Evolutionary conservation across 2,113 vertebrate genomes (phyloP), one percentile per base, ranked within the genome.

Genomic region (Hepsetus odoe): DNA sequence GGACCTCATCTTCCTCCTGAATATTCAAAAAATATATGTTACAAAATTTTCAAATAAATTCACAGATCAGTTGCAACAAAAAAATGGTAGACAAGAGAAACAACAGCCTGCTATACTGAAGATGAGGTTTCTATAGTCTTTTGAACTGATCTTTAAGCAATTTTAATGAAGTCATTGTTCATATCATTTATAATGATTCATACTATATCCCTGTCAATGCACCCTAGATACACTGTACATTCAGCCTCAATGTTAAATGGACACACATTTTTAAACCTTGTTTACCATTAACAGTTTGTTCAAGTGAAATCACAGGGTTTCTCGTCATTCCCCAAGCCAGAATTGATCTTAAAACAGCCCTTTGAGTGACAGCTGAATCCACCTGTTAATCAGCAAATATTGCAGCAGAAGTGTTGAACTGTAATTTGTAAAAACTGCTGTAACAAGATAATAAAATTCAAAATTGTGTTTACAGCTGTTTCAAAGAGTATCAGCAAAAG

Each of bases 1-100:
- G 95, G 59, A 97, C 95, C 88, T 97, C 95, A 83, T 97, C 95
- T 91, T 97, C 95, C 81, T 97, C 95, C 95, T 97, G 51, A 64
- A 66, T 53, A 70, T 49, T 33, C 79, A 76, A 58, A 40, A 7
- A 40, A 30, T n/a, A n/a, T n/a, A n/a, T n/a, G n/a, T n/a, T n/a
- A 80, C 10, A 35, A 38, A 74, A 46, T 46, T 6, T 46, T 8
- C 13, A 9, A 46, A 46, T 2, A 2, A 9, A 9, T 46, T 2
- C 14, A n/a, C n/a, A n/a, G n/a, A n/a, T 46, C 13, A 46, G 44
- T 46, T 46, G 2, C 11, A 2, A 46, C 44, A 5, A 46, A 8
- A 14, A 11, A 11, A 12, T 11, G 13, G 44, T n/a, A 46, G 44
- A 14, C 5, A 46, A 46, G 8, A 46, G 14, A 46, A 5, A 5